phyloP scores from a whole-genome alignment of 2,113 vertebrate genomes.

The Calidris pygmaea region DNA sequence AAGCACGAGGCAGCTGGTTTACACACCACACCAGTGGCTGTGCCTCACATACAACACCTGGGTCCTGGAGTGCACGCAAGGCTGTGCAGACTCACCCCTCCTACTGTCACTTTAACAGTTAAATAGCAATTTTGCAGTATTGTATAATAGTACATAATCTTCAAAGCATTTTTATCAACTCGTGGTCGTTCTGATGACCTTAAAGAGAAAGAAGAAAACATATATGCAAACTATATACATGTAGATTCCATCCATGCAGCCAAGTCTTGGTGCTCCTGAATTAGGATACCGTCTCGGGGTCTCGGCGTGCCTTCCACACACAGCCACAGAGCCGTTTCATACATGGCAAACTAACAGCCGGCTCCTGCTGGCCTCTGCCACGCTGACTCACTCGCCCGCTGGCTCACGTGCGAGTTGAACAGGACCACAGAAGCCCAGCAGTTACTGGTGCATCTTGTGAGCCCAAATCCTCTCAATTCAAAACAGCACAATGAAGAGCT shows the following conservation, averaged over 20 bases:
- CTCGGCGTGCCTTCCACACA: not conserved
- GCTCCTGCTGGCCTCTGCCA: not conserved
- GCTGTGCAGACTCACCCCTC: not conserved
- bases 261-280: not conserved
- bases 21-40: not conserved
- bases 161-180: not conserved
- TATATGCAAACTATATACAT: not conserved
- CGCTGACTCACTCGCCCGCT: not conserved
- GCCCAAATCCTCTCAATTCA: not conserved
- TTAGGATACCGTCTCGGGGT: accelerated
- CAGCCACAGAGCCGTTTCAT: not conserved
- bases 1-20: not conserved
- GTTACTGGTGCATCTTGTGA: accelerated
- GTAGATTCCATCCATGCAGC: not conserved
- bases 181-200: not conserved
- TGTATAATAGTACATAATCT: not conserved
- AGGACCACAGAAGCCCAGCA: not conserved
- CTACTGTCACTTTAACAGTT: not conserved
- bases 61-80: accelerated
- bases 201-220: not conserved
- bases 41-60: accelerated
- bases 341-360: not conserved
- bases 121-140: not conserved
- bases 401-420: not conserved
- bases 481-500: not conserved